A percentile compares a stretch with the other conserved stretches of the same genome.
These are phyloP conservation scores for Carpatolechia fugitivella DNA, from an alignment of 2,888 invertebrate species.

Conservation along the genomic window DNA sequence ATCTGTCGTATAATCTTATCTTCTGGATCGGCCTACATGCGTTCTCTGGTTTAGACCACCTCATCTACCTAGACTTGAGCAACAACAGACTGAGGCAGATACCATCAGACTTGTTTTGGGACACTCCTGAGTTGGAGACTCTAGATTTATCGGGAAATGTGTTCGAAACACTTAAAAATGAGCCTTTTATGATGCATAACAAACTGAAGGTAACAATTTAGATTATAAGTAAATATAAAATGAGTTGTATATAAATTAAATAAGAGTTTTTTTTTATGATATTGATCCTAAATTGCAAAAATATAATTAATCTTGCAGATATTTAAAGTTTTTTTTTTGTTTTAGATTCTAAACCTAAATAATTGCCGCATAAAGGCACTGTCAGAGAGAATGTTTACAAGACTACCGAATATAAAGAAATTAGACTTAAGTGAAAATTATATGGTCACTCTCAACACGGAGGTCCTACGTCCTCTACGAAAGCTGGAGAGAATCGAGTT, in stretches of 20 bases:
- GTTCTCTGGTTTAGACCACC: constrained; percentile 71
- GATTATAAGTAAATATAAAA: too few species aligned
- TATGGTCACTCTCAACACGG: constrained; percentile 70
- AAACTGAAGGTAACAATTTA: constrained; percentile 63
- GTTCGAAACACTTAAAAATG: constrained; percentile 75
- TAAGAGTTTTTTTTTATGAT: too few species aligned
- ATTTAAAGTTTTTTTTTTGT: constrained; percentile 18
- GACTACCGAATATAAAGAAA: constrained; percentile 75
- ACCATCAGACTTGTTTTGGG: constrained; percentile 76
- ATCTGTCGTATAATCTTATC: constrained; percentile 80
- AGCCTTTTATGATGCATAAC: constrained; percentile 77
- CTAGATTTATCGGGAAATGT: constrained; percentile 82
- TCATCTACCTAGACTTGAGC: constrained; percentile 79
- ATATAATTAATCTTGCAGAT: not conserved
- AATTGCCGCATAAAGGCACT: constrained; percentile 79
- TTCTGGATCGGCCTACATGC: constrained; percentile 81
- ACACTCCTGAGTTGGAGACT: constrained; percentile 69
- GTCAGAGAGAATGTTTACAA: constrained; percentile 69
- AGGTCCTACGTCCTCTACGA: constrained; percentile 66
- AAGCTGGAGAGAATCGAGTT: constrained; percentile 74
- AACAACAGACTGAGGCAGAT: constrained; percentile 81
- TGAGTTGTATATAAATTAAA: too few species aligned
- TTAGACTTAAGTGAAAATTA: constrained; percentile 82
- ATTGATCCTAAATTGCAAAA: too few species aligned
- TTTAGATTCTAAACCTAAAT: constrained; percentile 79